Base-by-base conservation (phyloP, 2,797 vertebrate genomes). In the Acrossocheilus fasciatus region DNA sequence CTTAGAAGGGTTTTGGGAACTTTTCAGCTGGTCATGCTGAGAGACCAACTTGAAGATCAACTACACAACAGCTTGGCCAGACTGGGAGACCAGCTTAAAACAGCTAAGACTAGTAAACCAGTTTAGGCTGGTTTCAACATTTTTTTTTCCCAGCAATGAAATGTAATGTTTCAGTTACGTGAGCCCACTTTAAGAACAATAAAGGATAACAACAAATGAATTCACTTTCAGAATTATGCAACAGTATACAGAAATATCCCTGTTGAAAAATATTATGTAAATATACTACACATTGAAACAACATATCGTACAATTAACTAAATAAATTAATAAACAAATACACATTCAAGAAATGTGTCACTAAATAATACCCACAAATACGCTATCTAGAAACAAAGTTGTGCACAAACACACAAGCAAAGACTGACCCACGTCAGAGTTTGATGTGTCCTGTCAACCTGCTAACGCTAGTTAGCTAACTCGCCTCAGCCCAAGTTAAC, bases 401-500 rank as follows among this genome's bases (percentile, higher is more conserved):
- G 23, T 57, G 15, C 9, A 59, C n/a, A 43, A 70, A 47, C 20
- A 47, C 26, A 57, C 30, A 20, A 30, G 34, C 14, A 62, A 62
- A 50, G 23, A 52, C 43, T 59, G 43, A 84, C 34, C 64, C 64
- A 18, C n/a, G 64, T 79, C 64, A 70, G 75, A 73, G 81, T 57
- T 39, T 80, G 54, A 41, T 73, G 64, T 36, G 52, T n/a, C 77
- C 54, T 66, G 85, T 86, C 85, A 86, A 64, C 70, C 78, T 66
- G 78, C 84, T 86, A 81, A 75, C 30, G 52, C 39, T 39, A 72
- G 64, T 62, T 72, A 50, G 20, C 41, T 39, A 73, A 64, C 68
- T 73, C 39, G 54, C 18, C 74, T 54, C 36, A 34, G n/a, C 39
- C 50, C 20, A 73, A 80, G 5, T 74, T 74, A 78, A 41, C 15